Percentiles rank a stretch among this genome's conserved stretches.
These are phyloP conservation scores for Nannospalax galili DNA, from an alignment of 2,113 vertebrate genomes.

Conservation along the genomic window DNA sequence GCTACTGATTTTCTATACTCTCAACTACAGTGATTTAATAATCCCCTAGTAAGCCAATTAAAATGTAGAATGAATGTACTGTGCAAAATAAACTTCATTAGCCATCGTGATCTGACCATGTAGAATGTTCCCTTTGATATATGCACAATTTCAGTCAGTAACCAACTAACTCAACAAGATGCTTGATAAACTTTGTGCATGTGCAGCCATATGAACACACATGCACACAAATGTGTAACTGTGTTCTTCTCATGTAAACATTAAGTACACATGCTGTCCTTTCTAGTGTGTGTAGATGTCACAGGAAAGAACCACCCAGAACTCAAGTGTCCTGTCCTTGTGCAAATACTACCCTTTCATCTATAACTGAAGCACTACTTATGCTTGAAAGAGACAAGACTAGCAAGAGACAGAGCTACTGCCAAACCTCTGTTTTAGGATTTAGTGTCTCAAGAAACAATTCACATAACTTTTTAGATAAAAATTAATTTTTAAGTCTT, in stretches of 20 bases:
- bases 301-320: not conserved
- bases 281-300: not conserved
- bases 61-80: conserved; percentile 50
- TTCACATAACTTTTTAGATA: not conserved
- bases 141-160: conserved; percentile 21
- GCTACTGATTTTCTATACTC: conserved; percentile 54
- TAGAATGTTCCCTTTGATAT: not conserved
- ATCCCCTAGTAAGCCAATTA: conserved; percentile 66
- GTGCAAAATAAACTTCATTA: conserved; percentile 29
- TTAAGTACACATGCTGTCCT: not conserved
- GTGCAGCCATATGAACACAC: not conserved
- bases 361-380: not conserved
- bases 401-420: not conserved
- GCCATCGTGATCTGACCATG: not conserved
- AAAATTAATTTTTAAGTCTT: conserved; percentile 25
- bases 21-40: conserved; percentile 61
- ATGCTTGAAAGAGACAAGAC: not conserved
- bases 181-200: conserved; percentile 1
- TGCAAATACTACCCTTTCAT: not conserved
- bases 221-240: not conserved
- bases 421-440: not conserved
- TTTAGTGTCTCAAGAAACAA: not conserved
- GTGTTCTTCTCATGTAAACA: not conserved
- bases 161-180: not conserved
- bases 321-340: not conserved